Conservation (phyloP, 2,113 vertebrate genomes). For the Leucopsar rothschildi region DNA sequence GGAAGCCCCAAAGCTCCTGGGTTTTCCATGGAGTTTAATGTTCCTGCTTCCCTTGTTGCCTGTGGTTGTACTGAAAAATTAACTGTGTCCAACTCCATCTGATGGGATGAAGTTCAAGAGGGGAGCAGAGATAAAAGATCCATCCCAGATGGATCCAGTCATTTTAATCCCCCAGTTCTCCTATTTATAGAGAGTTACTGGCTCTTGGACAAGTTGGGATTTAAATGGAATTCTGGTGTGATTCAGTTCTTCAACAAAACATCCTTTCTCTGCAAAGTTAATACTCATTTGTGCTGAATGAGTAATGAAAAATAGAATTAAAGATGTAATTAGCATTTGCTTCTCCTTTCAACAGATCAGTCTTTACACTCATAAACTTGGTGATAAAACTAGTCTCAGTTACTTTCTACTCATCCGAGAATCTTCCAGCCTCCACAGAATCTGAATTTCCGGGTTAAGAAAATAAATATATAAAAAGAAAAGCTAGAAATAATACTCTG, state of each 20-base stretch:
- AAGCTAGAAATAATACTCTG: not conserved
- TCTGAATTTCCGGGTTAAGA: not conserved
- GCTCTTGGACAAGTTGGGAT: not conserved
- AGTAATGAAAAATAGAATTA: not conserved
- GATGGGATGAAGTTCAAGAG: not conserved
- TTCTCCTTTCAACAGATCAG: not conserved
- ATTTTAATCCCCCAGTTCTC: not conserved
- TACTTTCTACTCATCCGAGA: not conserved
- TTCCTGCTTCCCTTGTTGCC: not conserved
- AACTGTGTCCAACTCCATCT: not conserved
- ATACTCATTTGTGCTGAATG: not conserved
- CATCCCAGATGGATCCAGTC: not conserved
- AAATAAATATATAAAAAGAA: not conserved
- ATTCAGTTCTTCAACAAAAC: not conserved
- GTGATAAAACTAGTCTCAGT: not conserved
- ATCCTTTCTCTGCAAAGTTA: not conserved
- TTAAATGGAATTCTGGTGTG: not conserved
- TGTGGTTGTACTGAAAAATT: not conserved
- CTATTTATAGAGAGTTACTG: not conserved
- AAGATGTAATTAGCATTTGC: not conserved
- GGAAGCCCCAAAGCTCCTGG: not conserved
- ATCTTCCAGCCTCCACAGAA: not conserved
- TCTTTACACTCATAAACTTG: not conserved
- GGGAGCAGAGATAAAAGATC: not conserved
- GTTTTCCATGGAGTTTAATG: not conserved